Evolutionary conservation across 2,888 invertebrate species (phyloP).

Genomic region (Hypselothyrea guttata): DNA sequence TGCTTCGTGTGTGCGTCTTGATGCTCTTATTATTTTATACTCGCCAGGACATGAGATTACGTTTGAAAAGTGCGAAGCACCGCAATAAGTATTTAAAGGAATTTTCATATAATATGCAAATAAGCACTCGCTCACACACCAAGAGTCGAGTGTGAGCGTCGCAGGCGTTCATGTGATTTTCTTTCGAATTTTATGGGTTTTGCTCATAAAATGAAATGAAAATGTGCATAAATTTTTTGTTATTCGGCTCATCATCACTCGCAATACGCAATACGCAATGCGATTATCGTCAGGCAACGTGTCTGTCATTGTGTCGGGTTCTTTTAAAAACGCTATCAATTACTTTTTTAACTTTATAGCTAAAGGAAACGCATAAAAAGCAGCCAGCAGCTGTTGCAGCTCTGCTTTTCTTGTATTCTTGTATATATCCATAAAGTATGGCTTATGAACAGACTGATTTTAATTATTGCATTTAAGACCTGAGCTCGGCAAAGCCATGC

Average conservation of each 20-base stretch:
- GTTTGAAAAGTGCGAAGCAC: conserved; percentile 62
- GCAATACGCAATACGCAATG: too few relatives aligned
- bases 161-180: conserved; percentile 61
- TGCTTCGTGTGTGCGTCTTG: conserved; percentile 1
- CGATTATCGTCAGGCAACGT: too few relatives aligned
- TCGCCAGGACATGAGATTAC: conserved; percentile 62
- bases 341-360: conserved; percentile 64
- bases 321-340: conserved; percentile 77
- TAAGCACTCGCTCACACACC: conserved; percentile 29
- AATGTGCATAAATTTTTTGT: conserved; percentile 68
- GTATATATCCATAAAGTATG: conserved; percentile 24
- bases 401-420: conserved; percentile 16
- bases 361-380: conserved; percentile 44
- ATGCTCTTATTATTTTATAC: conserved; percentile 38
- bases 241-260: conserved; percentile 44
- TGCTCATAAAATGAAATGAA: conserved; percentile 72
- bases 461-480: conserved; percentile 59
- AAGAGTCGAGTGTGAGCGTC: neutral
- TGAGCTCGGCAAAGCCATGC: conserved; percentile 9
- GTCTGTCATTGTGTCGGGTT: conserved; percentile 41
- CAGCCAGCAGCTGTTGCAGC: conserved; percentile 23
- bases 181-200: conserved; percentile 71
- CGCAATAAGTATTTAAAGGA: conserved; percentile 75
- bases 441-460: conserved; percentile 41
- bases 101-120: conserved; percentile 75